Percentiles rank a stretch among this genome's conserved stretches.
These are phyloP conservation scores for Drosophila nigrodunni DNA, from an alignment of 1,140 invertebrate genomes.

Conservation along the genomic window DNA sequence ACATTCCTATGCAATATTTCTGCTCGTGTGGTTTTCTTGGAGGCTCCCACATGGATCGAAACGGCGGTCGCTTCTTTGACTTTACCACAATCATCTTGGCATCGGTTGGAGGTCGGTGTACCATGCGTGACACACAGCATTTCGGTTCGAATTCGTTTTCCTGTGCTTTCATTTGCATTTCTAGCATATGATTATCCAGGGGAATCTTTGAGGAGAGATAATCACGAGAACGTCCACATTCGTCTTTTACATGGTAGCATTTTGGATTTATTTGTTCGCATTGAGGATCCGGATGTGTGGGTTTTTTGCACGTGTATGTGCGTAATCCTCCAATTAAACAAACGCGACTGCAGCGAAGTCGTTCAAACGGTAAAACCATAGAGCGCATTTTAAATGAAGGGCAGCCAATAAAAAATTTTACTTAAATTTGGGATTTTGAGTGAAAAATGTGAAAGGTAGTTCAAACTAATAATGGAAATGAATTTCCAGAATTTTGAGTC, in stretches of 20 bases:
- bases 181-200: constrained; percentile 12
- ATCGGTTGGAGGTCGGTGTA: neutral
- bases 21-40: constrained; percentile 4
- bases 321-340: neutral
- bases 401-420: neutral
- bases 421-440: constrained; percentile 30
- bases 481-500: neutral
- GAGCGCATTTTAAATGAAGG: neutral
- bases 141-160: neutral
- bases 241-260: constrained; percentile 11
- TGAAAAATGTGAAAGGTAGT: neutral
- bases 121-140: constrained; percentile 36
- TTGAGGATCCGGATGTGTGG: constrained; percentile 16
- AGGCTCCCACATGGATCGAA: constrained; percentile 60
- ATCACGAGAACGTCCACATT: constrained; percentile 7
- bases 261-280: constrained; percentile 1
- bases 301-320: neutral
- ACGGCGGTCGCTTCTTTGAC: neutral
- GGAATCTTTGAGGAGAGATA: constrained; percentile 26
- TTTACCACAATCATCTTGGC: neutral
- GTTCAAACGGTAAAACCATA: neutral
- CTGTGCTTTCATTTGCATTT: neutral
- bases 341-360: neutral
- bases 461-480: neutral
- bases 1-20: constrained; percentile 20